Conservation (phyloP, 2,888 invertebrate species). For the Saturnia japonica region DNA sequence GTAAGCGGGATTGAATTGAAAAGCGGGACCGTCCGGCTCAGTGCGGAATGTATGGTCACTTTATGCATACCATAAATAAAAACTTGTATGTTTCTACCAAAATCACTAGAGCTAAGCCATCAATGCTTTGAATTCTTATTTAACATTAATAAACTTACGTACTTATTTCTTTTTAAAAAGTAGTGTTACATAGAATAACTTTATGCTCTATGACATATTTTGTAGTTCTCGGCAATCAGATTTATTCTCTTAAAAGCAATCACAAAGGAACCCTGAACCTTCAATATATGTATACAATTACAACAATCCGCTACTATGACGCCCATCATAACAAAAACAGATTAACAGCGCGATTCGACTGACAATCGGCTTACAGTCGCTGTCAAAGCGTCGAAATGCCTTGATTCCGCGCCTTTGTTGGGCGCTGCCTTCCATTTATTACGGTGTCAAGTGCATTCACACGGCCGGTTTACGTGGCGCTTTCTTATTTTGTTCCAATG, state of each 20-base stretch:
- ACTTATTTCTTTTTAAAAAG: neutral
- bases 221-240: constrained; percentile 11
- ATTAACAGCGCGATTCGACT: constrained; percentile 44
- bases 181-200: no score
- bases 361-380: constrained; percentile 56
- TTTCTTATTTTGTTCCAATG: constrained; percentile 53
- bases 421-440: constrained; percentile 61
- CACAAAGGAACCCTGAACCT: neutral
- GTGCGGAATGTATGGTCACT: neutral
- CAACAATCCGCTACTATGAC: constrained; percentile 29
- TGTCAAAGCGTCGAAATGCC: constrained; percentile 50
- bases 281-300: constrained; percentile 19
- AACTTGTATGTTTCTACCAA: neutral
- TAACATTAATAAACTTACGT: neutral
- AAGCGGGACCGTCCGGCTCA: no score
- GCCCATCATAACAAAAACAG: constrained; percentile 50
- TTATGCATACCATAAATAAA: neutral
- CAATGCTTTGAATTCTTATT: neutral
- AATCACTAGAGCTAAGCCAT: neutral
- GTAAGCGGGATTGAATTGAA: no score
- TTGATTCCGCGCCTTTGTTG: constrained; percentile 49
- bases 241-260: neutral
- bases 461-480: constrained; percentile 59
- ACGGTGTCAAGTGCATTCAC: constrained; percentile 70
- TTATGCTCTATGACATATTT: no score